Base-by-base conservation (phyloP, 2,113 vertebrate species). In the Erpornis zantholeuca region DNA sequence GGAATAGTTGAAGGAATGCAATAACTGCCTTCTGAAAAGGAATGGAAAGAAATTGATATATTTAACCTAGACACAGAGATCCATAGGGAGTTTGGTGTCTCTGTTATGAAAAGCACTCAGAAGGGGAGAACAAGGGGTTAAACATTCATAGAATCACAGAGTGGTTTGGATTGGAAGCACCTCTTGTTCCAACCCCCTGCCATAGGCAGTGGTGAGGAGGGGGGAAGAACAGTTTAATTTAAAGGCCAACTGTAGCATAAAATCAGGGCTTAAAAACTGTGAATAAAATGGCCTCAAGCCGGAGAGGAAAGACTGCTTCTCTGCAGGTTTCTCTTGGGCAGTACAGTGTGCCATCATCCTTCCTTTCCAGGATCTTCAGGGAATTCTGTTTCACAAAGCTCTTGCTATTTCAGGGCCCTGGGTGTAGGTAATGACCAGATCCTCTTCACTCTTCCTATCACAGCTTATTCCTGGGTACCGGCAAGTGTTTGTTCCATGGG, bases 11-110 rank as follows among this genome's bases (percentile, higher is more conserved):
- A 61, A 86, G 45, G 66, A 60, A 53, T 23, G 36, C 49, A 56
- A 1, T 12, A 40, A 19, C 50, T 76, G 31, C 13, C 36, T 50
- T 40, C 35, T 66, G 38, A 22, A 70, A 63, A 84, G 44, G 68
- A 63, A 24, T 1, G 1, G 68, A 60, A 83, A 73, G n/a, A 29
- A 59, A 25, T 6, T 9, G 35, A 23, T 2, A 0, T 54, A 1
- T 66, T 86, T 70, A 88, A 57, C 78, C 33, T 44, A 60, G 28
- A 42, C 53, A 42, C 27, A 40, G 65, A 76, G 40, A 21, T 68
- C 33, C 60, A 5, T 15, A 13, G 61, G 60, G 36, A 18, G 40
- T 72, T 79, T 64, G 27, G 15, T 50, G 31, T 40, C 22, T 70
- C 27, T 40, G 33, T 59, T 64, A n/a, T 23, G 82, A 29, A 72